Conservation (phyloP, 2,888 invertebrate species). For the Drosophila prolongata region DNA sequence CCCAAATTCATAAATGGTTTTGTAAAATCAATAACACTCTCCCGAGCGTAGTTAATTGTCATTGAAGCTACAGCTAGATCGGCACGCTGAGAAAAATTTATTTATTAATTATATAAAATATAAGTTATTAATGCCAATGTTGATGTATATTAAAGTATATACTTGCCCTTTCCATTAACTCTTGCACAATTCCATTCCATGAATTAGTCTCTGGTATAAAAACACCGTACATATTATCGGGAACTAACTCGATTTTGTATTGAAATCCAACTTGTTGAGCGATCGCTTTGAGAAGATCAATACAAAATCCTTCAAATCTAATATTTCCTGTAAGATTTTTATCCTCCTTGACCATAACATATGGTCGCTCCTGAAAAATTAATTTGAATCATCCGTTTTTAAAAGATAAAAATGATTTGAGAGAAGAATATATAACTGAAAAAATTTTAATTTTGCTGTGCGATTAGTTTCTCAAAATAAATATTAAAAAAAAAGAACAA, state of each 20-base stretch:
- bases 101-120: conserved; percentile 1
- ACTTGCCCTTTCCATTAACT: conserved; percentile 93
- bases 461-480: too few relatives aligned
- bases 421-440: too few relatives aligned
- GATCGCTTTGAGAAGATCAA: conserved; percentile 93
- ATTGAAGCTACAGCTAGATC: conserved; percentile 98
- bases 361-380: conserved; percentile 91
- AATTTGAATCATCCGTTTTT: too few relatives aligned
- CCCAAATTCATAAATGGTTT: conserved; percentile 99
- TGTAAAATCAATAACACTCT: conserved; percentile 96
- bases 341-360: conserved; percentile 95
- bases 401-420: too few relatives aligned
- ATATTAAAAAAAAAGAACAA: too few relatives aligned
- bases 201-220: conserved; percentile 93
- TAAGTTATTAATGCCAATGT: not conserved
- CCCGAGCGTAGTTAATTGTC: conserved; percentile 98
- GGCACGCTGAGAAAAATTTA: conserved; percentile 89
- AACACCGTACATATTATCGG: conserved; percentile 95
- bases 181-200: conserved; percentile 95
- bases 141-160: not conserved
- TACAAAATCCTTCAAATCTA: conserved; percentile 95
- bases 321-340: conserved; percentile 95
- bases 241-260: conserved; percentile 92
- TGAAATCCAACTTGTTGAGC: conserved; percentile 94
- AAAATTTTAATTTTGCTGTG: too few relatives aligned